Base-by-base conservation (phyloP, 53 echinoderm and acorn worm species). In the Echinarachnius parma region DNA sequence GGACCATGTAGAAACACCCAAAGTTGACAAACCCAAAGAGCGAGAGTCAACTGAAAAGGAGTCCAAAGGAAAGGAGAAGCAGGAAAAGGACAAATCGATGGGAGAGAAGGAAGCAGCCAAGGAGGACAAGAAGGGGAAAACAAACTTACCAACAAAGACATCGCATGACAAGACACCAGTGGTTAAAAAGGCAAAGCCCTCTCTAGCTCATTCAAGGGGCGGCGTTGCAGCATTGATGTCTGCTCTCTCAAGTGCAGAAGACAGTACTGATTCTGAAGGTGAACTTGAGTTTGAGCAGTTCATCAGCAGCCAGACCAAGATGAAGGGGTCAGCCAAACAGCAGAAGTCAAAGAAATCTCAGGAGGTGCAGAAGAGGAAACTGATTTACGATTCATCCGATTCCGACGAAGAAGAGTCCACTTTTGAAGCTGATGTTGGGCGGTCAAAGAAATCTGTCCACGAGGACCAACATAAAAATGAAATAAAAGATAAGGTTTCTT, bases 221-320 rank as follows among this genome's bases (percentile, higher is more conserved):
- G 88, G 92, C 7, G 92, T 86, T 37, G 81, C 80, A 34, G 92
- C 92, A 26, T 61, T 86, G 14, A 66, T 92, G 76, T 64, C 77
- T 27, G 75, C 79, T 36, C 44, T 88, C 56, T 87, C 84, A 9
- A 77, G 77, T 53, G 61, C 80, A 3, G 78, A 84, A 21, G 81
- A 81, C 66, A 83, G 84, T 33, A 83, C 78, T 2, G 92, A 84
- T 63, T 92, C 92, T 11, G 92, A 85, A 10, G 74, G 72, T 46
- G 92, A 92, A 46, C 75, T 88, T n/a, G 67, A 77, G 44, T 72
- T 72, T 72, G 74, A 72, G 28, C 74, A 72, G 34, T 72, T 72
- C 28, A 72, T 72, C 56, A 72, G 29, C 29, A 55, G 74, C 42
- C 74, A 72, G 57, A 72, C 74, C 3, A 70, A 54, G 42, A 55